Evolutionary conservation across 2,797 vertebrate species (phyloP).

Genomic region (Denticeps clupeoides): DNA sequence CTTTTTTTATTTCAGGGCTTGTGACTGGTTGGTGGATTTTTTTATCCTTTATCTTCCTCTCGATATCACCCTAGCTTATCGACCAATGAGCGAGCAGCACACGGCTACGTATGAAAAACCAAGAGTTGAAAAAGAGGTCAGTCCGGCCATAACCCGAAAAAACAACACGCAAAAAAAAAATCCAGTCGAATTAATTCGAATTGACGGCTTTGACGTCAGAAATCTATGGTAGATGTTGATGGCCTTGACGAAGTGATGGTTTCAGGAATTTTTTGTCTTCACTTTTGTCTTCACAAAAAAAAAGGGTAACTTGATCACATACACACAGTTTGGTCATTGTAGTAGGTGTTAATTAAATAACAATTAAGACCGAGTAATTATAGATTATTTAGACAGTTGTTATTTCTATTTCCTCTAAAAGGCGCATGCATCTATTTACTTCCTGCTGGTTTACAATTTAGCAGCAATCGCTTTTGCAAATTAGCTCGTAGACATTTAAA

Average conservation of each 20-base stretch:
- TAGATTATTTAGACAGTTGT: too few relatives aligned
- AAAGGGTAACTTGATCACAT: too few relatives aligned
- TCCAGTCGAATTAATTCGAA: not conserved
- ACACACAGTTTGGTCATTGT: too few relatives aligned
- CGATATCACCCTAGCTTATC: slow-evolving; percentile 42
- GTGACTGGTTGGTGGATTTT: slow-evolving; percentile 20
- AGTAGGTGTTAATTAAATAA: too few relatives aligned
- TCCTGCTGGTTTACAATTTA: too few relatives aligned
- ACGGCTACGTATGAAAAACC: slow-evolving; percentile 49
- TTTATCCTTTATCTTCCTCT: slow-evolving; percentile 34
- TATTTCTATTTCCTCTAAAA: too few relatives aligned
- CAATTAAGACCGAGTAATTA: too few relatives aligned
- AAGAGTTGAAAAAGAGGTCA: slow-evolving; percentile 69
- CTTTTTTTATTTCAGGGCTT: slow-evolving; percentile 17
- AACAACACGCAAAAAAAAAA: slow-evolving; percentile 36
- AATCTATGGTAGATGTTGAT: not conserved
- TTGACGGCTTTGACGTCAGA: not conserved
- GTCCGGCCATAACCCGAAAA: slow-evolving; percentile 40
- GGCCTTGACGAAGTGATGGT: not conserved
- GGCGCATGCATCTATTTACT: too few relatives aligned
- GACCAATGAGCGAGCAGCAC: slow-evolving; percentile 48
- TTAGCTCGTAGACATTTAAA: too few relatives aligned
- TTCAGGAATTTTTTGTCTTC: too few relatives aligned
- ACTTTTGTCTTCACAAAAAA: too few relatives aligned
- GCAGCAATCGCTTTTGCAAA: too few relatives aligned